Evolutionary conservation across 1,140 invertebrate species (phyloP), one percentile per base, ranked within the genome.

Genomic region (Cylas formicarius): DNA sequence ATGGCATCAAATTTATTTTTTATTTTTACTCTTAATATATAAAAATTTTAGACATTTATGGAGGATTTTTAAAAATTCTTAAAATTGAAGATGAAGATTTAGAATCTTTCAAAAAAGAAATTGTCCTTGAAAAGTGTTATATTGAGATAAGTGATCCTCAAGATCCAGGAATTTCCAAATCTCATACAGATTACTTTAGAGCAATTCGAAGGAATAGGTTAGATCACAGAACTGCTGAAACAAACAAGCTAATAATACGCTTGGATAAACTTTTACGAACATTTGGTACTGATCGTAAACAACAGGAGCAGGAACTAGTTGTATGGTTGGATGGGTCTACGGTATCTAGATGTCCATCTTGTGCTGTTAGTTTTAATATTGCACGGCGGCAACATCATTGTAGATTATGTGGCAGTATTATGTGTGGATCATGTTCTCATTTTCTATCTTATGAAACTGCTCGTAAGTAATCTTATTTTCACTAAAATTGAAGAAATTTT

Each of bases 361-460:
- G 95, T 74, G 87, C 87, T 3, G 81, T 81, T 62, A 76, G 76
- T 32, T 99, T 99, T 65, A 82, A 84, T 55, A 62, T 97, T 21
- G 81, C 90, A 1, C 74, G 88, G 39, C 71, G 94, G 44, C 87
- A 94, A 65, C 95, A 98, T 72, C 95, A 99, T 67, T 99, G 95
- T 62, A 72, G 95, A 51, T 71, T 98, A 4, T 98, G 95, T 74
- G 95, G 96, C 1, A 85, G 85, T 36, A 84, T 99, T 42, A 86
- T 97, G 75, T 99, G 95, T 67, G 77, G 93, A 63, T 80, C 84
- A 52, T 99, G 95, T 66, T 97, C 92, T 10, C 69, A 82, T 48
- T 96, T 95, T 68, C 69, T 98, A 45, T 76, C 85, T 23, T 72
- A 91, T 57, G 70, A 78, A 36, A 79, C 82, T 68, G 93, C 91